Base-by-base conservation (phyloP, 1,140 invertebrate species). In the Dysdera silvatica region DNA sequence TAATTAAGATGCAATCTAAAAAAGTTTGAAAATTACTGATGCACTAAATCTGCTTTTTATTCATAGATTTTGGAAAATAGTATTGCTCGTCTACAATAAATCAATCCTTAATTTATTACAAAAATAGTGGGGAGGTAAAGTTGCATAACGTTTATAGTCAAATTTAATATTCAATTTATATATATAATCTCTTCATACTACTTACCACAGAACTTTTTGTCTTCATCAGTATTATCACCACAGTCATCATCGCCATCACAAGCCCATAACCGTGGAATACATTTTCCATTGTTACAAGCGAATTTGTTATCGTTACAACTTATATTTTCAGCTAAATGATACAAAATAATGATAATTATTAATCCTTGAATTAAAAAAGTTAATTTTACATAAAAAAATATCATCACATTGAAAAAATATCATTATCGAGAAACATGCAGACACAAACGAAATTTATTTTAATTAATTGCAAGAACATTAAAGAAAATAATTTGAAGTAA, bases 181-280 rank as follows among this genome's bases (percentile, higher is more conserved):
- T n/a, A n/a, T n/a, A n/a, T n/a, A n/a, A n/a, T n/a, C n/a, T n/a
- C n/a, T n/a, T n/a, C 26, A 28, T 23, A 23, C 0, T 71, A 78
- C 83, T 81, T 76, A 87, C 85, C 82, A 75, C 95, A 98, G 72
- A 95, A 96, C 71, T 88, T 88, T 20, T 80, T 79, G 71, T 95
- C 87, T 79, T 98, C 96, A 75, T 99, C 95, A 3, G 87, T 88
- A 26, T 85, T 87, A 74, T 99, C 96, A 0, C 89, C 89, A 72
- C 95, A 97, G 71, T 97, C 91, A 68, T 94, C 87, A 67, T 97
- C 93, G 0, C 89, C 89, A 75, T 98, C 95, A 75, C 95, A 99
- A 4, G 92, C 88, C 90, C 94, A 98, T 82, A 95, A 88, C 49
- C 91, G 78, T 0, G 89, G 91, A 58, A 98, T 95, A 72, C 95